Conservation (phyloP, 1,140 invertebrate genomes). For the Antheraea mylitta region DNA sequence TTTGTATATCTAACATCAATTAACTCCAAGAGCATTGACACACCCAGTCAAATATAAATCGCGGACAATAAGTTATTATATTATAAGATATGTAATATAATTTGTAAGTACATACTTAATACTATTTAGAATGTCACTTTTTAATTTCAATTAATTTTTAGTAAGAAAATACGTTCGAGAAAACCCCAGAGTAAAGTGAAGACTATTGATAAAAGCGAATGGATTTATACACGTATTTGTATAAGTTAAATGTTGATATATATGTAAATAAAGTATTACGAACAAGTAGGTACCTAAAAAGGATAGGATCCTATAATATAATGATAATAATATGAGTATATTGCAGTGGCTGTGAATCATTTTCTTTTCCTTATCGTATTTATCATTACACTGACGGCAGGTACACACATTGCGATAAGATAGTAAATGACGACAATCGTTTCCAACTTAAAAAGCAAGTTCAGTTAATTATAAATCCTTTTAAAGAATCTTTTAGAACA, state of each 20-base stretch:
- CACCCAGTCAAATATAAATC: too few species aligned
- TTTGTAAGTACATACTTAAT: too few species aligned
- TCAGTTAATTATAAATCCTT: neutral
- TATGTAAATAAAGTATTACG: conserved; percentile 16
- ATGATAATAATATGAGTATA: neutral
- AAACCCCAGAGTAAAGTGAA: neutral
- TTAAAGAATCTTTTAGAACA: neutral
- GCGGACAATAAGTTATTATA: too few species aligned
- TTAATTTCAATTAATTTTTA: too few species aligned
- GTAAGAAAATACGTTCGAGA: too few species aligned
- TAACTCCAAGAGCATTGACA: too few species aligned
- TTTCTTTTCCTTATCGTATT: conserved; percentile 47
- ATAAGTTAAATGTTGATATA: neutral
- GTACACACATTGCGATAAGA: conserved; percentile 62
- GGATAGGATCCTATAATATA: neutral
- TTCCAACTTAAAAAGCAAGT: conserved; percentile 15
- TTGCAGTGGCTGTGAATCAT: conserved; percentile 36
- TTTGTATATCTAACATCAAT: too few species aligned
- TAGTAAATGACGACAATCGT: conserved; percentile 56
- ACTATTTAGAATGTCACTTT: too few species aligned
- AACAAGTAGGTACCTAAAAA: conserved; percentile 1
- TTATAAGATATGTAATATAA: too few species aligned
- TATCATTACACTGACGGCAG: conserved; percentile 55
- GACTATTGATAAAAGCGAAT: neutral
- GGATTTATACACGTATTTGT: neutral